A percentile compares a stretch with the other conserved stretches of the same genome.
Conservation (phyloP, 2,113 vertebrate genomes). For the Oreotrochilus melanogaster region DNA sequence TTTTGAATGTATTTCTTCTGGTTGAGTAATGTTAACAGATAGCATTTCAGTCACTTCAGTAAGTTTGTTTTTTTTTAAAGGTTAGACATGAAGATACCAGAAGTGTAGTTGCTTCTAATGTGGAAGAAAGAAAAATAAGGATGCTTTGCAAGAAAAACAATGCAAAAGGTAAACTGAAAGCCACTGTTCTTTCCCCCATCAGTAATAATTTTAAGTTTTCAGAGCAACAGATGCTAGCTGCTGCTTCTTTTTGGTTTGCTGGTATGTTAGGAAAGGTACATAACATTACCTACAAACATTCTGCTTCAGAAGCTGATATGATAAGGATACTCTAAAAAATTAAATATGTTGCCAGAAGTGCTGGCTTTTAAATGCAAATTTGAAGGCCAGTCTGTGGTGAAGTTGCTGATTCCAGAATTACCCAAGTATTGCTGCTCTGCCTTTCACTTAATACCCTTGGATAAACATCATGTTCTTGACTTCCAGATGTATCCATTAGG, state of each 20-base stretch:
- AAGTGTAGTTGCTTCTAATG: not conserved
- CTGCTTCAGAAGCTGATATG: not conserved
- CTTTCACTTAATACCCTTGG: not conserved
- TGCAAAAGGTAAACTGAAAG: slow-evolving; percentile 76
- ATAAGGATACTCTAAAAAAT: not conserved
- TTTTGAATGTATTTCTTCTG: not conserved
- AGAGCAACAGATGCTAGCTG: not conserved
- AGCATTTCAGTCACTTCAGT: not conserved
- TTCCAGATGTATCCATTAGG: not conserved
- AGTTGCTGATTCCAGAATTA: not conserved
- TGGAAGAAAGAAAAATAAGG: slow-evolving; percentile 37
- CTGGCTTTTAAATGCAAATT: not conserved
- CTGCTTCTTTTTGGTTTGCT: not conserved
- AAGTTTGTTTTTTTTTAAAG: slow-evolving; percentile 73
- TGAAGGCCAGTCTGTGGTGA: not conserved
- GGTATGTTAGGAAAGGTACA: not conserved
- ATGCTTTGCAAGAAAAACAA: slow-evolving; percentile 76
- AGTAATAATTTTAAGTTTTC: not conserved
- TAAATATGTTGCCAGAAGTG: not conserved
- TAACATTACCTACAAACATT: not conserved
- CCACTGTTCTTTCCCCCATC: not conserved
- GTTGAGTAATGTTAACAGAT: not conserved
- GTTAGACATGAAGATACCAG: slow-evolving; percentile 65
- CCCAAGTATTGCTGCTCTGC: not conserved
- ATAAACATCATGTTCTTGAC: not conserved